phyloP scores from a whole-genome alignment of 2,888 invertebrate species.

The Lampropteryx suffumata region DNA sequence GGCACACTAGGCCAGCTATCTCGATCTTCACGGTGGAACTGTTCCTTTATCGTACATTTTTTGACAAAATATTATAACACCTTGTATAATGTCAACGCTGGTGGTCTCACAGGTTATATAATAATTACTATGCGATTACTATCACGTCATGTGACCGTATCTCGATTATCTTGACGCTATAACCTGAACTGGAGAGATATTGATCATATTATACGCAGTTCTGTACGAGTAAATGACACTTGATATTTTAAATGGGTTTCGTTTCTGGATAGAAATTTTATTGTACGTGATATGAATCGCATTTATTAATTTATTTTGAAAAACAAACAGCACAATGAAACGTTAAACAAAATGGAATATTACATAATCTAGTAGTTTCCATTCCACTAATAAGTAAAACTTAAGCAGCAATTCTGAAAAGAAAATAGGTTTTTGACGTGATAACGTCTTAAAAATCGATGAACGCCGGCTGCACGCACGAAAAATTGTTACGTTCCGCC shows the following conservation, averaged over 20 bases:
- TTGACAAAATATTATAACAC: slow-evolving; percentile 11
- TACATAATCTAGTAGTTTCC: no score
- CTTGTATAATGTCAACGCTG: neutral
- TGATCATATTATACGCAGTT: slow-evolving; percentile 23
- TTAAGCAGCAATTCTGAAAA: no score
- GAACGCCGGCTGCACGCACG: no score
- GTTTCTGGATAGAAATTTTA: no score
- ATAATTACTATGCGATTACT: slow-evolving; percentile 4
- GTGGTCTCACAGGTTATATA: slow-evolving; percentile 2
- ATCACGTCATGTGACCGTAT: slow-evolving; percentile 33
- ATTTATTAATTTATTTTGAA: neutral
- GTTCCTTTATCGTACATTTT: slow-evolving; percentile 15
- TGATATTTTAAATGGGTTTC: slow-evolving; percentile 7
- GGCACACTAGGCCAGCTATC: slow-evolving; percentile 16
- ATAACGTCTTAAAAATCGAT: no score
- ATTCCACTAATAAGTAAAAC: no score
- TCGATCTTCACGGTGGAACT: slow-evolving; percentile 18
- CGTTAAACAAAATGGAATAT: no score
- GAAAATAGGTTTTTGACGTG: no score
- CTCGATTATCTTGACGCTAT: slow-evolving; percentile 48
- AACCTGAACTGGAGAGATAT: slow-evolving; percentile 22
- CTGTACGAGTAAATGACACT: slow-evolving; percentile 25
- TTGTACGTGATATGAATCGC: slow-evolving; percentile 12
- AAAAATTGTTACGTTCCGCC: no score
- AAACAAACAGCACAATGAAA: no score